These are phyloP conservation scores for Punctoribates punctum DNA, from an alignment of 2,888 invertebrate genomes.

Conservation along the genomic window DNA sequence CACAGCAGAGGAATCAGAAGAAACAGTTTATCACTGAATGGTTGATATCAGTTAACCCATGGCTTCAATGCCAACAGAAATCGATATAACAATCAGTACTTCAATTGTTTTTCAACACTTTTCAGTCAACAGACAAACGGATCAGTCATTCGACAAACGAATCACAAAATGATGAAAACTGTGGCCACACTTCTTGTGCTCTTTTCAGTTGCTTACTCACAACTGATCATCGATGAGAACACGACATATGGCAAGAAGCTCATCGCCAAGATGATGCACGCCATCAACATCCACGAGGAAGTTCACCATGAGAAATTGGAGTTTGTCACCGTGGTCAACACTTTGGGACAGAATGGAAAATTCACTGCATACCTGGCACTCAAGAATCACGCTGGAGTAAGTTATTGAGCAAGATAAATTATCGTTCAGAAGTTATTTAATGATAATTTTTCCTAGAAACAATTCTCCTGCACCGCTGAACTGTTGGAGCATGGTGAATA, in stretches of 20 bases:
- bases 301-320: not conserved
- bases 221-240: conserved; percentile 41
- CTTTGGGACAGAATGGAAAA: not conserved
- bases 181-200: not conserved
- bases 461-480: conserved; percentile 9
- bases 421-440: not conserved
- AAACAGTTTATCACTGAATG: too few species aligned
- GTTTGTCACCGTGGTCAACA: conserved; percentile 11
- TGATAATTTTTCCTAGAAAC: not conserved
- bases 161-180: not conserved
- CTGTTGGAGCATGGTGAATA: not conserved
- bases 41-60: too few species aligned
- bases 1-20: too few species aligned
- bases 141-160: not conserved
- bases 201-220: conserved; percentile 11
- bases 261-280: conserved; percentile 29
- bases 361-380: not conserved
- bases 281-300: conserved; percentile 40
- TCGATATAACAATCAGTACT: too few species aligned
- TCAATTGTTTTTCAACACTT: too few species aligned
- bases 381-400: not conserved
- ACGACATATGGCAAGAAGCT: not conserved
- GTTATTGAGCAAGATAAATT: not conserved
- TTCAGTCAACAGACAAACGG: too few species aligned
- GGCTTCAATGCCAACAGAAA: too few species aligned